phyloP scores from a whole-genome alignment of 2,888 invertebrate genomes.

The Pachycephus smyrnensis region DNA sequence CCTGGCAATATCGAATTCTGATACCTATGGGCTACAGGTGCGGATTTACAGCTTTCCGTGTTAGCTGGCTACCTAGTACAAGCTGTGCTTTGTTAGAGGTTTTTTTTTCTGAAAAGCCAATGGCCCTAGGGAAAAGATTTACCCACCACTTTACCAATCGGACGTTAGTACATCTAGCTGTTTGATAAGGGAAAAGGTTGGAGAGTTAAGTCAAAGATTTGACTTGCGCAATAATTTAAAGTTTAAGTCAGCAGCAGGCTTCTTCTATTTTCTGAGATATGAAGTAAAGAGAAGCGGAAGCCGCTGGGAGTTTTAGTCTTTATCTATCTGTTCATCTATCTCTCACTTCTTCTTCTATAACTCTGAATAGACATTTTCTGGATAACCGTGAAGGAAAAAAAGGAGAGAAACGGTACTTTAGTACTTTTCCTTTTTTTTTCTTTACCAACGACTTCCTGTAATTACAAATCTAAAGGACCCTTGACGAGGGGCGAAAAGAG shows the following conservation, averaged over 20 bases:
- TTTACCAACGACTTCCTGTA: neutral
- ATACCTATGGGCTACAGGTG: neutral
- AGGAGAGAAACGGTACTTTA: neutral
- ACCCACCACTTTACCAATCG: neutral
- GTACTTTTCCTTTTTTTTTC: neutral
- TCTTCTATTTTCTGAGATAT: neutral
- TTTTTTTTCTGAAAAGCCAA: neutral
- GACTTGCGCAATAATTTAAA: neutral
- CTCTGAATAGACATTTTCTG: too few species aligned
- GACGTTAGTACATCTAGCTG: neutral
- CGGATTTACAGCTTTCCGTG: neutral
- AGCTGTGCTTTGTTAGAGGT: neutral
- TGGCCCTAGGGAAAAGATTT: neutral
- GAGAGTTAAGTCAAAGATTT: neutral
- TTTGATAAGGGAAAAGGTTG: neutral
- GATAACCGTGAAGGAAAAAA: neutral
- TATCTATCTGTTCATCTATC: too few species aligned
- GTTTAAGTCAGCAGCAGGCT: neutral
- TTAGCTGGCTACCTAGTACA: neutral
- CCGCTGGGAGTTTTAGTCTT: too few species aligned
- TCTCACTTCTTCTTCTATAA: too few species aligned
- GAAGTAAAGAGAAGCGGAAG: neutral
- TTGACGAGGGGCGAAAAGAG: neutral
- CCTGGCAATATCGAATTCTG: neutral
- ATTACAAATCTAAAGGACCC: neutral